Evolutionary conservation across 2,888 invertebrate genomes (phyloP).

Genomic region (Agriopis aurantiaria): DNA sequence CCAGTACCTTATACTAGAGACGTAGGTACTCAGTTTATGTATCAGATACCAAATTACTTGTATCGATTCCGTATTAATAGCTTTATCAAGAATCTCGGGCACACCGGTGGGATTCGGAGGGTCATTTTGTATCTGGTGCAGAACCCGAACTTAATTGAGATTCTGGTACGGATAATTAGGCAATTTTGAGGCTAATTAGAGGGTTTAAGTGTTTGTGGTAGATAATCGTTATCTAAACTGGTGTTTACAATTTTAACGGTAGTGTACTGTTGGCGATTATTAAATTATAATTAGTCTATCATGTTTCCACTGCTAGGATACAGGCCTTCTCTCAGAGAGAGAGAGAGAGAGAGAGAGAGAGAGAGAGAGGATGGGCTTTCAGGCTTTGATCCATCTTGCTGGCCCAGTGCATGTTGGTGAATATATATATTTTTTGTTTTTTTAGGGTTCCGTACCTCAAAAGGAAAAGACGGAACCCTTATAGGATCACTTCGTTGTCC

Average conservation of each 20-base stretch:
- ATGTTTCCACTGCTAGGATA: too few relatives aligned
- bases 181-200: conserved; percentile 17
- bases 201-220: conserved; percentile 7
- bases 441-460: too few relatives aligned
- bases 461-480: too few relatives aligned
- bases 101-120: conserved; percentile 19
- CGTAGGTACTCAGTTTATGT: conserved; percentile 2
- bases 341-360: too few relatives aligned
- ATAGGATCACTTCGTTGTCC: too few relatives aligned
- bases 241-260: background rate
- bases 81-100: conserved; percentile 17
- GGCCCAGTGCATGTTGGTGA: too few relatives aligned
- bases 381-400: too few relatives aligned
- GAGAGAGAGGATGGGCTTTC: too few relatives aligned
- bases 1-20: conserved; percentile 1
- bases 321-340: too few relatives aligned
- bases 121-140: conserved; percentile 21
- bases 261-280: background rate
- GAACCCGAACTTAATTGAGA: conserved; percentile 18
- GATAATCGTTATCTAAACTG: conserved; percentile 1
- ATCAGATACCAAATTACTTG: conserved; percentile 15
- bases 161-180: conserved; percentile 26
- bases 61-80: conserved; percentile 26
- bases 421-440: too few relatives aligned
- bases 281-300: background rate